Evolutionary conservation across 2,113 vertebrate genomes (phyloP).

Genomic region (Calidris pugnax): DNA sequence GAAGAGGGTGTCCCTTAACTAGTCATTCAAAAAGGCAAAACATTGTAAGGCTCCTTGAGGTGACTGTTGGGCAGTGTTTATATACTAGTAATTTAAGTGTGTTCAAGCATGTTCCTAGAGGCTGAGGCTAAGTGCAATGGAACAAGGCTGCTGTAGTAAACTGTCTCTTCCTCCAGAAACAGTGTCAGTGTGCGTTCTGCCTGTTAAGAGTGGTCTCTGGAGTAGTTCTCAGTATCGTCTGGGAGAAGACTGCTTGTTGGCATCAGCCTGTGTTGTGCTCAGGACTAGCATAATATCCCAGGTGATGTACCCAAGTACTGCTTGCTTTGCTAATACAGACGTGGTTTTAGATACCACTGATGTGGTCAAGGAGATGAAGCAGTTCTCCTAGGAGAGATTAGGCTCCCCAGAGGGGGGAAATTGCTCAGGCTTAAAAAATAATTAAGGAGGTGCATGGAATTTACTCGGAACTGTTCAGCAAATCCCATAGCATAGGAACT

Average conservation of each 20-base stretch:
- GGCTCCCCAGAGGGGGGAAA: not conserved
- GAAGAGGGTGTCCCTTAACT: not conserved
- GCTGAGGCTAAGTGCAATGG: not conserved
- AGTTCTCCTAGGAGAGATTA: not conserved
- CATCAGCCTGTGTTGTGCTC: fast-evolving
- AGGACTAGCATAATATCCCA: not conserved
- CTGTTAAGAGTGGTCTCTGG: not conserved
- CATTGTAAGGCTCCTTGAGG: not conserved
- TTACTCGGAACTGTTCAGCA: not conserved
- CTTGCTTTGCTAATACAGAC: not conserved
- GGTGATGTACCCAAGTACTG: not conserved
- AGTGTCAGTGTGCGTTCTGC: not conserved
- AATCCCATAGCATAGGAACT: not conserved
- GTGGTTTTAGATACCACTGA: not conserved
- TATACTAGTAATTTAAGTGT: not conserved
- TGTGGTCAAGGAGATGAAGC: not conserved
- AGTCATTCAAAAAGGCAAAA: not conserved
- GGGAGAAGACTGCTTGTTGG: not conserved
- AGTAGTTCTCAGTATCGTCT: not conserved
- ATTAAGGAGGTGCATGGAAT: not conserved
- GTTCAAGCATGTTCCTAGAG: not conserved
- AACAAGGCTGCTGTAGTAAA: not conserved
- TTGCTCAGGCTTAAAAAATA: not conserved
- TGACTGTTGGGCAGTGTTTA: not conserved
- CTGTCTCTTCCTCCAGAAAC: not conserved